Base-by-base conservation (phyloP, 2,113 vertebrate genomes). In the Paracanthobrama guichenoti region DNA sequence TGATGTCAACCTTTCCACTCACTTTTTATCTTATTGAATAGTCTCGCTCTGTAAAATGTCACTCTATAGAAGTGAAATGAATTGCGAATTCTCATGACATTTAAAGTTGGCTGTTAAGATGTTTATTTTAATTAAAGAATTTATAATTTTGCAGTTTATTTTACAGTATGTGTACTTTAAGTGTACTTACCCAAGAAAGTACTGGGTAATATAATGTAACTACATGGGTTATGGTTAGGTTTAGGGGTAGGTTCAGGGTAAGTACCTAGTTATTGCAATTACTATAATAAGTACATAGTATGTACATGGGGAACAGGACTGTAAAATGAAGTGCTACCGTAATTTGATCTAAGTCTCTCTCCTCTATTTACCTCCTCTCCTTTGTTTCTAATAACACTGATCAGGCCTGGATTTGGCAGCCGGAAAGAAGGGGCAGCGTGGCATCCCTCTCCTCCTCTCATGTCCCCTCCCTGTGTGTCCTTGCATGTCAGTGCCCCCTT, bases 381-480 rank as follows among this genome's bases (percentile, higher is more conserved):
- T 74, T 22, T 60, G 26, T 69, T 50, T 50, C n/a, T 42, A 11
- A 39, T 42, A 69, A 69, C 9, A 2, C 20, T 46, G 42, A 48
- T 18, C 22, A 82, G 79, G 85, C 35, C 64, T 55, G 72, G 71
- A 76, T 79, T 83, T 81, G 81, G 84, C 55, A 35, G 81, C 72
- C 20, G 1, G 26, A 82, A 77, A 69, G 76, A 53, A 79, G 24
- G 79, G 74, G 75, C 67, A 73, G 57, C 16, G 84, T 81, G 75
- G 85, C 79, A 46, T 73, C 78, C 84, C 85, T 64, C 72, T 82
- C 74, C 69, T 90, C 89, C 93, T 91, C 92, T 90, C 91, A 92
- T 93, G 90, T 75, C 92, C 90, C 87, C 89, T 90, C 87, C 90
- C 77, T 91, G 91, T 91, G 83, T 90, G 67, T 88, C 91, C 91